Conservation (phyloP, 1,140 invertebrate genomes). For the Dendroctonus ponderosae region DNA sequence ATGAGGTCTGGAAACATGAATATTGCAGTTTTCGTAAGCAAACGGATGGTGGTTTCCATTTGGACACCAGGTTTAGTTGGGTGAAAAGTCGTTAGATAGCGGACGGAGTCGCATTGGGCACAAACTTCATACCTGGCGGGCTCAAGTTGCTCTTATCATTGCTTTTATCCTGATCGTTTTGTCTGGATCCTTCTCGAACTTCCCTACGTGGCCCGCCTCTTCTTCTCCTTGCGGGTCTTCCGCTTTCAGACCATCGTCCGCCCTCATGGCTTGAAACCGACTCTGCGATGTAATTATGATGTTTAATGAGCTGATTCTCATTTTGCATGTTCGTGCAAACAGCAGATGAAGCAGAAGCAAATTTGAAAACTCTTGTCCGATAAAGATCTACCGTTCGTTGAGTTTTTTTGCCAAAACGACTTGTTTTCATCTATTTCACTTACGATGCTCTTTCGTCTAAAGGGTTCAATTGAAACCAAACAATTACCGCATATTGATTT, state of each 20-base stretch:
- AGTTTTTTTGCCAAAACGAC: too few species aligned
- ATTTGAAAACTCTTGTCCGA: too few species aligned
- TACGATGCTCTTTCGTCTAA: too few species aligned
- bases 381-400: too few species aligned
- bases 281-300: slow-evolving; percentile 51
- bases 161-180: slow-evolving; percentile 12
- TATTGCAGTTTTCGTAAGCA: not conserved
- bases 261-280: slow-evolving; percentile 62
- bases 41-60: not conserved
- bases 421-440: too few species aligned
- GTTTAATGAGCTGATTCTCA: too few species aligned
- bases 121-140: slow-evolving; percentile 9
- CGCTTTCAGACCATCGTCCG: slow-evolving; percentile 55
- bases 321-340: slow-evolving; percentile 6
- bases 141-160: slow-evolving; percentile 1
- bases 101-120: not conserved
- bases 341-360: not conserved
- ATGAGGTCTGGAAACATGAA: too few species aligned
- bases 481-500: too few species aligned
- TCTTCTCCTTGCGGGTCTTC: slow-evolving; percentile 47
- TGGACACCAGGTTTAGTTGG: not conserved
- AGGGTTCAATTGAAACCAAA: too few species aligned
- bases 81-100: not conserved
- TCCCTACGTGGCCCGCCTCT: slow-evolving; percentile 30
- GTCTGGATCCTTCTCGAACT: not conserved